A percentile compares a stretch with the other conserved stretches of the same genome.
These are phyloP conservation scores for Eunapius fragilis DNA, from an alignment of 37 sponge, comb jelly and placozoan species.

Conservation along the genomic window DNA sequence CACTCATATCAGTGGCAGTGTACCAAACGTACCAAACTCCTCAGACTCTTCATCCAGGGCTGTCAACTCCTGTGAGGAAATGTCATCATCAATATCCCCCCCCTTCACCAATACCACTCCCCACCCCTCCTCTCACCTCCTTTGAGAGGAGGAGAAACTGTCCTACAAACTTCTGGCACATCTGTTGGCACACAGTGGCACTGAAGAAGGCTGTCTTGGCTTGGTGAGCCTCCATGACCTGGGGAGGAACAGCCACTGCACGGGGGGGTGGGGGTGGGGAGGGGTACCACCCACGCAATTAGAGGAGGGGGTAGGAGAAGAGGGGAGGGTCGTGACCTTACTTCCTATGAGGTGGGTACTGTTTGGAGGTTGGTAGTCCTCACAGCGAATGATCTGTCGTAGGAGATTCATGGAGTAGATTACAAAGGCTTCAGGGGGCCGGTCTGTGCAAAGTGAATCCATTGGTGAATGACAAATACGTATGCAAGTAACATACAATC, in stretches of 20 bases:
- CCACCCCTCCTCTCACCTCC: slow-evolving; percentile 1
- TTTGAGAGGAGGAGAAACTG: slow-evolving; percentile 47
- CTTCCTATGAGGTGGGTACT: slow-evolving; percentile 16
- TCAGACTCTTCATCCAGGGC: slow-evolving; percentile 56
- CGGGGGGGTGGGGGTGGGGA: neutral
- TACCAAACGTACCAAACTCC: slow-evolving; percentile 62
- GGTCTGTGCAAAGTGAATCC: slow-evolving; percentile 20
- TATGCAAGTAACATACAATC: too few species aligned
- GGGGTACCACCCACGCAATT: neutral
- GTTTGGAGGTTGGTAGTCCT: slow-evolving; percentile 67
- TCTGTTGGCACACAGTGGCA: slow-evolving; percentile 24
- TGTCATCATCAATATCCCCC: neutral
- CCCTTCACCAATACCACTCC: neutral
- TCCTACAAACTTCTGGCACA: slow-evolving; percentile 54
- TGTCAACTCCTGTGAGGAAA: slow-evolving; percentile 31
- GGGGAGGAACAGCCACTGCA: slow-evolving; percentile 53
- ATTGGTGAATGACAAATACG: too few species aligned
- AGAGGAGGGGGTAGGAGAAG: slow-evolving; percentile 4
- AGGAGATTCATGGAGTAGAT: slow-evolving; percentile 53
- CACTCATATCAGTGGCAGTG: neutral
- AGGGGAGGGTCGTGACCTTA: slow-evolving; percentile 22
- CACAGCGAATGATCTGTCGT: slow-evolving; percentile 59
- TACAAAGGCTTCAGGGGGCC: slow-evolving; percentile 51
- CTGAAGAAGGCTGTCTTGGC: slow-evolving; percentile 63
- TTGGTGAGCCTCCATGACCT: slow-evolving; percentile 63